A percentile compares a stretch with the other conserved stretches of the same genome.
phyloP scores from a whole-genome alignment of 2,113 vertebrate species.

The Oreochromis spilurus region DNA sequence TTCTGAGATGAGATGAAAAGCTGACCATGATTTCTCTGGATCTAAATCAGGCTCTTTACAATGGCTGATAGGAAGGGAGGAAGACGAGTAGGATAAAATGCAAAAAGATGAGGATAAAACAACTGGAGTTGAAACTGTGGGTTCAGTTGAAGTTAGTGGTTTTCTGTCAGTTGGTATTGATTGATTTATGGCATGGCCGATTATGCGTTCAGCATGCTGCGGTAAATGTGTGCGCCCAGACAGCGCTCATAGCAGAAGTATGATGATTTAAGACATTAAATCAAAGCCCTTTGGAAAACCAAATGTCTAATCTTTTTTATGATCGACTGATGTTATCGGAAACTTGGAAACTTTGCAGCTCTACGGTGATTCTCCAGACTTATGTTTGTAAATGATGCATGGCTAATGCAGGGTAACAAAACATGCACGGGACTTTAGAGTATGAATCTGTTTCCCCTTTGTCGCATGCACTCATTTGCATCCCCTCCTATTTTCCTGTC shows the following conservation, averaged over 20 bases:
- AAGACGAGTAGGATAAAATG: background rate
- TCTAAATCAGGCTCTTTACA: background rate
- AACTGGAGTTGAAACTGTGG: background rate
- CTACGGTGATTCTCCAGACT: background rate
- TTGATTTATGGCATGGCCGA: background rate
- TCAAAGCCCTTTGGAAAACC: background rate
- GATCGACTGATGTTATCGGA: background rate
- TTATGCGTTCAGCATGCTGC: background rate
- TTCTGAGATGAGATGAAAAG: background rate
- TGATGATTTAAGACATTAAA: slow-evolving; percentile 3
- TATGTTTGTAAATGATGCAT: background rate
- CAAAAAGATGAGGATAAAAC: background rate
- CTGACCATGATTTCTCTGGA: background rate
- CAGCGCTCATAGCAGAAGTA: background rate
- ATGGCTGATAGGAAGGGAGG: background rate
- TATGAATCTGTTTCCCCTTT: background rate
- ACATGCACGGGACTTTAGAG: background rate
- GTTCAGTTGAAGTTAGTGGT: background rate
- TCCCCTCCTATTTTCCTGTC: background rate
- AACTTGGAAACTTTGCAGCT: background rate
- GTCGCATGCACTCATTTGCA: background rate
- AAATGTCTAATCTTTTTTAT: slow-evolving; percentile 2
- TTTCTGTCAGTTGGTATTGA: background rate
- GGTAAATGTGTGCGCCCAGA: background rate
- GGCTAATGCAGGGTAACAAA: background rate